Base-by-base conservation (phyloP, 2,888 invertebrate genomes). In the Hypsopygia costalis region DNA sequence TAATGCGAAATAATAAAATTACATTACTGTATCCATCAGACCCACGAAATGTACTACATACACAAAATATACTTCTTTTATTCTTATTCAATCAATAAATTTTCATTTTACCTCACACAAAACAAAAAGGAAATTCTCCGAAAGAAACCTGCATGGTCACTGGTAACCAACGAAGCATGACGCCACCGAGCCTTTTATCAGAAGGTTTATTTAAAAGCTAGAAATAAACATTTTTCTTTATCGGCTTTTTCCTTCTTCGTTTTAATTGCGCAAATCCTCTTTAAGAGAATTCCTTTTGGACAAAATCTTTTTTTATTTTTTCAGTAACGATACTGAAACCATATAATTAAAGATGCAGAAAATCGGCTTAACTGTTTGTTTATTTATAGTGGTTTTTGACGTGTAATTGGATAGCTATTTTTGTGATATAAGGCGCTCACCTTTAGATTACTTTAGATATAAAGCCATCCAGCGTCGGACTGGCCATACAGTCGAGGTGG, bases 341-440 rank as follows among this genome's bases (percentile, higher is more conserved):
- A 64, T 63, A 59, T 72, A 72, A 72, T 72, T 75, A 74, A 68
- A 76, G 65, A 61, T 50, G 58, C 50, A 58, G 56, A 53, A 68
- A 71, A 72, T 69, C 63, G 58, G 71, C 69, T 72, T 69, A 69
- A 55, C 60, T 62, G 54, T 46, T 55, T 60, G 52, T 62, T 63
- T 70, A 58, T 58, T 49, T 39, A 9, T 9, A 30, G 11, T 11
- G 22, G 25, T 22, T 9, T 30, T 11, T 37, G 21, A 31, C 30
- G 21, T 22, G 36, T 36, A 36, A 29, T 36, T 36, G 29, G 20
- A 21, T 36, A 20, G 29, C 30, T 11, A 30, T 25, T 25, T 25
- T 25, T 25, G 25, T 25, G 7, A n/a, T n/a, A n/a, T n/a, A n/a
- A n/a, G n/a, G n/a, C n/a, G n/a, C n/a, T n/a, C n/a, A n/a, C n/a